Percentiles rank a stretch among this genome's conserved stretches.
These are phyloP conservation scores for Drosophila rufa DNA, from an alignment of 1,140 invertebrate species.

Conservation along the genomic window DNA sequence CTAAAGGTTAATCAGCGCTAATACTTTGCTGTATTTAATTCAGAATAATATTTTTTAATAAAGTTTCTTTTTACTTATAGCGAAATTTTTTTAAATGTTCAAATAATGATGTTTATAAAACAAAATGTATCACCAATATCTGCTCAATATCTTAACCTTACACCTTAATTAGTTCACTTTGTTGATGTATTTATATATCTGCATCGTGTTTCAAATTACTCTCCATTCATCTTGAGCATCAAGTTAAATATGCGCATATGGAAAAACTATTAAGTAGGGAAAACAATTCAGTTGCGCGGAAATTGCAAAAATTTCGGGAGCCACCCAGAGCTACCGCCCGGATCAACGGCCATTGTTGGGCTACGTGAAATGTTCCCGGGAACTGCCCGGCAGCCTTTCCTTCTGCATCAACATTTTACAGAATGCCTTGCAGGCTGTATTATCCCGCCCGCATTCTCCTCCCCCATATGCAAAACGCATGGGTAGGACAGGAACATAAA, in stretches of 20 bases:
- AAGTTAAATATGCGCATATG: conserved; percentile 25
- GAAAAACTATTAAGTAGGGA: conserved; percentile 19
- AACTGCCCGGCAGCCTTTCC: conserved; percentile 23
- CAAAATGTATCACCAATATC: neutral
- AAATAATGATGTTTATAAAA: neutral
- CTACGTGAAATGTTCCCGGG: conserved; percentile 6
- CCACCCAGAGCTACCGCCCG: neutral
- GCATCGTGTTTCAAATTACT: neutral
- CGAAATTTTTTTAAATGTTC: too few relatives aligned
- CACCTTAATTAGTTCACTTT: neutral
- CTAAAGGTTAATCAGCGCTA: neutral
- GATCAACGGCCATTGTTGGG: conserved; percentile 11
- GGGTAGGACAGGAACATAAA: conserved; percentile 25
- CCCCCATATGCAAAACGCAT: conserved; percentile 37
- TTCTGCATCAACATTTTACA: conserved; percentile 34
- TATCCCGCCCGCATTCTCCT: neutral
- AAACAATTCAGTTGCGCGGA: conserved; percentile 15
- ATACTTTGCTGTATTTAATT: neutral
- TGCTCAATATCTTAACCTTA: neutral
- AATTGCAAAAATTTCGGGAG: neutral
- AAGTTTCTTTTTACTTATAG: neutral
- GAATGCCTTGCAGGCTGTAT: conserved; percentile 33
- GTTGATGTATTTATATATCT: neutral
- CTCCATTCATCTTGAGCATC: neutral
- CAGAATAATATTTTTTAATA: neutral